Percentiles rank a stretch among this genome's conserved stretches.
phyloP scores from a whole-genome alignment of 2,113 vertebrate species.

The Barbus barbus region DNA sequence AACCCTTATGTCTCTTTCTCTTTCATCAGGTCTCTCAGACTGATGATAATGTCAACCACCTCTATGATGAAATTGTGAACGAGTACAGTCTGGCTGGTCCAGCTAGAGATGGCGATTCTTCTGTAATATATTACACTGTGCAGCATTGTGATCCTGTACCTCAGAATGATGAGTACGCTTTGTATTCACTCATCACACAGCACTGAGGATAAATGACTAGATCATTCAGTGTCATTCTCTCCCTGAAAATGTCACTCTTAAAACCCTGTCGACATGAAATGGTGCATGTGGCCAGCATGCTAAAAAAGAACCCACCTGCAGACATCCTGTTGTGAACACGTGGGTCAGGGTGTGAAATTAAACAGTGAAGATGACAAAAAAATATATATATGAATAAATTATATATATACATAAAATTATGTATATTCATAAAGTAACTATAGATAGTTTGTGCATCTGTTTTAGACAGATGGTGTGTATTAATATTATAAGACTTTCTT shows the following conservation, averaged over 20 bases:
- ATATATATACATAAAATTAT: too few species aligned
- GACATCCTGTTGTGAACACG: too few species aligned
- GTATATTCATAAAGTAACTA: too few species aligned
- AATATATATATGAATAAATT: too few species aligned
- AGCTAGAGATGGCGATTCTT: background rate
- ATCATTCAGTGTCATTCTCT: background rate
- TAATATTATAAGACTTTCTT: background rate
- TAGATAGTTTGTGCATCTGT: too few species aligned
- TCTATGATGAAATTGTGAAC: conserved; percentile 36
- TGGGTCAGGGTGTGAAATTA: too few species aligned
- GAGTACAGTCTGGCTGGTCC: conserved; percentile 1
- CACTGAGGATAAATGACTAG: background rate
- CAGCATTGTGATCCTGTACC: background rate
- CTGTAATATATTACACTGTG: background rate
- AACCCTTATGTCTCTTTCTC: background rate
- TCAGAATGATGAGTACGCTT: background rate
- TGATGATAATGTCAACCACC: conserved; percentile 30
- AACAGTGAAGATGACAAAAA: too few species aligned
- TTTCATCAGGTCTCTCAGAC: background rate
- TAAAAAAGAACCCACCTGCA: too few species aligned
- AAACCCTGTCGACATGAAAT: background rate
- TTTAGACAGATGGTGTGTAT: background rate
- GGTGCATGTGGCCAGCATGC: background rate
- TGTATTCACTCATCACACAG: background rate
- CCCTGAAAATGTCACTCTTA: background rate